phyloP scores from a whole-genome alignment of 2,113 vertebrate species.

The Catharus fuscescens region DNA sequence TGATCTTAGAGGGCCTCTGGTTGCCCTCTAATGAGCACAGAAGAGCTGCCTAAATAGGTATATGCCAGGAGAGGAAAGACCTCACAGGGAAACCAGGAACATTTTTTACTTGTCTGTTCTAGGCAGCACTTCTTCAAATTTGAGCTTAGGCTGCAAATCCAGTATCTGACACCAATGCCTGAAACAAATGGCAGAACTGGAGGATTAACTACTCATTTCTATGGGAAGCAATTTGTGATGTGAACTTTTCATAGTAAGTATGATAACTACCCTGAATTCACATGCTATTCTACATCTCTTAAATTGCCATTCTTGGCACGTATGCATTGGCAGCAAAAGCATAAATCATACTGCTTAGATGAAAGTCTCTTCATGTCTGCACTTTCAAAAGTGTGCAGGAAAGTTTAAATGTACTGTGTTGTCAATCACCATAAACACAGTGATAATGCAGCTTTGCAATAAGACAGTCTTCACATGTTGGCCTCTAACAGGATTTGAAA shows the following conservation, averaged over 20 bases:
- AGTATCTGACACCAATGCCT: not conserved
- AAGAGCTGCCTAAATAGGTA: not conserved
- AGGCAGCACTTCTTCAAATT: not conserved
- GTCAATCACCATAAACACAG: not conserved
- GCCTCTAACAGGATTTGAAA: not conserved
- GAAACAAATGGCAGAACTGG: not conserved
- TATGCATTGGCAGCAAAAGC: not conserved
- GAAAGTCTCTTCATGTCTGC: not conserved
- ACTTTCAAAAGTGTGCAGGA: not conserved
- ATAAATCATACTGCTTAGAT: not conserved
- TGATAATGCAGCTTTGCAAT: not conserved
- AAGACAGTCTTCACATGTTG: not conserved
- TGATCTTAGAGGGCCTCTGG: not conserved
- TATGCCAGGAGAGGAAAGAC: not conserved
- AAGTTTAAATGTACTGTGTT: not conserved
- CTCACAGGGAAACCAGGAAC: not conserved
- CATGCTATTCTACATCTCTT: not conserved
- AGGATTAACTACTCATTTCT: not conserved
- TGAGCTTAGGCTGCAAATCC: not conserved
- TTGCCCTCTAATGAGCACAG: fast-evolving
- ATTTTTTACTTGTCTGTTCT: not conserved
- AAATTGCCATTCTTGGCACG: not conserved
- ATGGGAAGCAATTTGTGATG: not conserved
- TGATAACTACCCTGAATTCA: not conserved
- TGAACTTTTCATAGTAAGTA: not conserved